A percentile compares a stretch with the other conserved stretches of the same genome.
phyloP scores from a whole-genome alignment of 35 echinoderm and acorn worm species.

The Apostichopus japonicus region DNA sequence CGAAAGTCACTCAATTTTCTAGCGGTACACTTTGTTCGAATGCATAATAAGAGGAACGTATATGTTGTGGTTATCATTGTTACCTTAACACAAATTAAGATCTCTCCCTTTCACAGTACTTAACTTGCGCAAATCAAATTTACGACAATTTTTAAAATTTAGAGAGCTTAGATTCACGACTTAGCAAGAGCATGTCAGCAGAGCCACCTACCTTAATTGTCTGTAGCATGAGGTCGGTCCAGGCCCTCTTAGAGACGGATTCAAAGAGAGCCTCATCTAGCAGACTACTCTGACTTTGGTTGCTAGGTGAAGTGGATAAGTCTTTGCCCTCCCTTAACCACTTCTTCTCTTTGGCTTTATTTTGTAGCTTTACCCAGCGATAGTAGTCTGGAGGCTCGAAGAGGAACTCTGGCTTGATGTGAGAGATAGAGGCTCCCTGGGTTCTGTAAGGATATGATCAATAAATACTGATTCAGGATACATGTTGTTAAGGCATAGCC shows the following conservation, averaged over 20 bases:
- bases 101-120: no score
- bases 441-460: slow-evolving; percentile 59
- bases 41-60: no score
- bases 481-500: no score
- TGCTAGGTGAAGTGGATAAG: slow-evolving; percentile 54
- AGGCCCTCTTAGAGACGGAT: slow-evolving; percentile 94
- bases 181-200: no score
- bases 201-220: slow-evolving; percentile 75
- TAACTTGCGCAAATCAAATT: no score
- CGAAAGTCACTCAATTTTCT: no score
- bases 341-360: slow-evolving; percentile 73
- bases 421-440: slow-evolving; percentile 89
- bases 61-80: no score
- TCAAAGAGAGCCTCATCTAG: slow-evolving; percentile 92
- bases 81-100: no score
- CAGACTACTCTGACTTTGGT: slow-evolving; percentile 49
- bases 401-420: slow-evolving; percentile 94
- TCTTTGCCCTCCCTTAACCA: slow-evolving; percentile 54
- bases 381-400: slow-evolving; percentile 95
- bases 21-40: no score
- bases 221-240: slow-evolving; percentile 95
- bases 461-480: no score
- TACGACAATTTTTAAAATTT: no score
- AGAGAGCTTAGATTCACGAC: no score
- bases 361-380: slow-evolving; percentile 84